Evolutionary conservation across 2,888 invertebrate species (phyloP).

Genomic region (Epirrhoe alternata): DNA sequence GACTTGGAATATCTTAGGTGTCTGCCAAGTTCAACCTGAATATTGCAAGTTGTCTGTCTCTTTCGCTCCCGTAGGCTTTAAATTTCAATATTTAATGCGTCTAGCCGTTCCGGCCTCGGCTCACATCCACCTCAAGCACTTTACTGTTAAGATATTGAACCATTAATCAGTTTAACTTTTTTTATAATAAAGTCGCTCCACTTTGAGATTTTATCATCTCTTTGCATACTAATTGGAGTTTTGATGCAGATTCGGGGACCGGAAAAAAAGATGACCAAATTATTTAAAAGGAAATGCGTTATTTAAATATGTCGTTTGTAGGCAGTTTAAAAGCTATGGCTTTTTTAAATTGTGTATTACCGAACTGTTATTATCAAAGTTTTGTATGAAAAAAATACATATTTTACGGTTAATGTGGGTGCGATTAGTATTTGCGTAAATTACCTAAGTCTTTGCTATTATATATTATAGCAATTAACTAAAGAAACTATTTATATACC

Average conservation of each 20-base stretch:
- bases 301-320: constrained; percentile 36
- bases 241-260: constrained; percentile 26
- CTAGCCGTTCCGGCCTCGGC: constrained; percentile 50
- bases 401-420: too few relatives aligned
- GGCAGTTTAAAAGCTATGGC: not conserved
- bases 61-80: constrained; percentile 42
- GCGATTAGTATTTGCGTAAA: too few relatives aligned
- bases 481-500: not conserved
- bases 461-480: not conserved
- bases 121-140: constrained; percentile 47
- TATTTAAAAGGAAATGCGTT: constrained; percentile 38
- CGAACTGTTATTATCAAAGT: too few relatives aligned
- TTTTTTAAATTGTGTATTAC: not conserved
- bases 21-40: constrained; percentile 64
- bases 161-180: constrained; percentile 30
- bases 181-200: constrained; percentile 14
- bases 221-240: constrained; percentile 35
- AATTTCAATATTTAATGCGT: constrained; percentile 66
- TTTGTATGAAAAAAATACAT: too few relatives aligned
- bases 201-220: constrained; percentile 29
- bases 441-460: too few relatives aligned
- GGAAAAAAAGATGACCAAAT: constrained; percentile 25
- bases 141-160: constrained; percentile 37
- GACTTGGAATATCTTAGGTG: constrained; percentile 50
- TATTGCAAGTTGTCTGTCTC: constrained; percentile 56